Percentiles rank a stretch among this genome's conserved stretches.
Conservation (phyloP, 2,797 vertebrate species). For the Hypotaenidia okinawae region DNA sequence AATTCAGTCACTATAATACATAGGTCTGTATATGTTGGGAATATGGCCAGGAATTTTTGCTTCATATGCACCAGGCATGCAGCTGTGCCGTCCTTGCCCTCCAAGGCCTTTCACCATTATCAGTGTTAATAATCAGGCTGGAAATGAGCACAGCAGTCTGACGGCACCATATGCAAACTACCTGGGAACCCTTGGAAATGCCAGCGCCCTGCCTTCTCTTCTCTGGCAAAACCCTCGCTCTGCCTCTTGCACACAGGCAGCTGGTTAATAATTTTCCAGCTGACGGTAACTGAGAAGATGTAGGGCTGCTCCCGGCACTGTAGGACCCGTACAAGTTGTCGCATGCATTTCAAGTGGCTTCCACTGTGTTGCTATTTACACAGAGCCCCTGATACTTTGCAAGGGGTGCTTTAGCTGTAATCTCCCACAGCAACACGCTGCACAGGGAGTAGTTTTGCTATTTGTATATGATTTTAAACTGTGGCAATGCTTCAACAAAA, state of each 20-base stretch:
- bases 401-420: not conserved
- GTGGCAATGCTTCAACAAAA: constrained; percentile 14
- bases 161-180: not conserved
- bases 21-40: not conserved
- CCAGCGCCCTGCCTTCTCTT: not conserved
- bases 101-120: not conserved
- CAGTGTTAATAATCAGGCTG: not conserved
- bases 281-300: not conserved
- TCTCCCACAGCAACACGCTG: not conserved
- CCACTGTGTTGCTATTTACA: not conserved
- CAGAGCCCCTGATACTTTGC: not conserved
- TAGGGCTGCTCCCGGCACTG: not conserved
- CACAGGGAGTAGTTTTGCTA: not conserved
- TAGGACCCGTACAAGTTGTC: not conserved
- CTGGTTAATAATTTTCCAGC: not conserved
- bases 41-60: not conserved
- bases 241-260: not conserved
- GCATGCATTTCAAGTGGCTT: not conserved
- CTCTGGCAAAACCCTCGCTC: not conserved
- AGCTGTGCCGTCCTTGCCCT: not conserved
- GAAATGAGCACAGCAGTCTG: not conserved
- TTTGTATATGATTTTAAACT: not conserved
- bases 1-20: not conserved
- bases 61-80: not conserved
- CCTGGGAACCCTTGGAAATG: not conserved